A percentile compares a stretch with the other conserved stretches of the same genome.
phyloP scores from a whole-genome alignment of 2,888 invertebrate species.

The Pasiphila rectangulata region DNA sequence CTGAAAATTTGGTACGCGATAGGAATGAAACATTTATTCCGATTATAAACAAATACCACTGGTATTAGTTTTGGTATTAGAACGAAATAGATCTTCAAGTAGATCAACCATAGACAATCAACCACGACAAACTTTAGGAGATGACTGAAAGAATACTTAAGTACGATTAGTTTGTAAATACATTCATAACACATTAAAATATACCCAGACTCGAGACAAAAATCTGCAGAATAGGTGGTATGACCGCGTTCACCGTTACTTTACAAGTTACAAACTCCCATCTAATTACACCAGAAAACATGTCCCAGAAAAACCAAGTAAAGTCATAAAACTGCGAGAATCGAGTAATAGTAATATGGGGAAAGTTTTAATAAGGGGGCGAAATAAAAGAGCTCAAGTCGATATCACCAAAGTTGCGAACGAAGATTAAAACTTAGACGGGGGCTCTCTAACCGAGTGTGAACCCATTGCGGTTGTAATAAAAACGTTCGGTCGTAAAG shows the following conservation, averaged over 20 bases:
- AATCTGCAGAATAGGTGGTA: not conserved
- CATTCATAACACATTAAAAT: too few species aligned
- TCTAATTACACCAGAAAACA: conserved; percentile 13
- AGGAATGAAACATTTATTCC: too few species aligned
- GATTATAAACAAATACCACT: too few species aligned
- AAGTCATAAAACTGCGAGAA: conserved; percentile 64
- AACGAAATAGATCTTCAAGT: too few species aligned
- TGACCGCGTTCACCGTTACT: not conserved
- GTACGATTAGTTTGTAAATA: too few species aligned
- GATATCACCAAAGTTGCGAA: conserved; percentile 63
- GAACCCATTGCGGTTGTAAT: conserved; percentile 51
- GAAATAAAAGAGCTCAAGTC: conserved; percentile 55
- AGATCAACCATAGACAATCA: too few species aligned
- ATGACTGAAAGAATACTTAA: too few species aligned
- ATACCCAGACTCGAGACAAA: too few species aligned
- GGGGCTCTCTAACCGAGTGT: conserved; percentile 47
- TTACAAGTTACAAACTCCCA: conserved; percentile 4
- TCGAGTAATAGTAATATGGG: conserved; percentile 67
- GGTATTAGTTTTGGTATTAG: too few species aligned
- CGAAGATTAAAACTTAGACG: conserved; percentile 65
- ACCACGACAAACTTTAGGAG: too few species aligned
- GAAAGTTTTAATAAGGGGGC: conserved; percentile 69
- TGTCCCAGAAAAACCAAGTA: conserved; percentile 45
- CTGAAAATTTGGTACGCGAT: too few species aligned
- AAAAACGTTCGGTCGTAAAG: conserved; percentile 45